These are phyloP conservation scores for Nematopogon swammerdamellus DNA, from an alignment of 2,888 invertebrate species.

Conservation along the genomic window DNA sequence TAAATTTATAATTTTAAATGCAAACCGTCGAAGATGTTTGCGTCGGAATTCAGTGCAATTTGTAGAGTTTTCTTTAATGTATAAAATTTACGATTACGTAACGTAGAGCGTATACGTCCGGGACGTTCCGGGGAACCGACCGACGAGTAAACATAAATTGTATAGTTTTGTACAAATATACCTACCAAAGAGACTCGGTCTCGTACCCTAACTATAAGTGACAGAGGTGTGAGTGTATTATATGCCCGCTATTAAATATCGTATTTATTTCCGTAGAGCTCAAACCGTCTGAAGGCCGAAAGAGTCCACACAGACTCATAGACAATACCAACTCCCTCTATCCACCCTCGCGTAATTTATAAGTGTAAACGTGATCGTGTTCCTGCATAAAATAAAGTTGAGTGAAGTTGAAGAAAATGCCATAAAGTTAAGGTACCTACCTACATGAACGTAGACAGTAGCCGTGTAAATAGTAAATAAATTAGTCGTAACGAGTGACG, in stretches of 20 bases:
- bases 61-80: constrained; percentile 55
- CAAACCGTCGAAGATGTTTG: constrained; percentile 48
- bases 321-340: not conserved
- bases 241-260: constrained; percentile 22
- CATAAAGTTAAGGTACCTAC: constrained; percentile 56
- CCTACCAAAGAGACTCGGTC: constrained; percentile 60
- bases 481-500: constrained; percentile 29
- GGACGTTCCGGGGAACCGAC: constrained; percentile 9
- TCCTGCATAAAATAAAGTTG: constrained; percentile 50
- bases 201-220: constrained; percentile 54
- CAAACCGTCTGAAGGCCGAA: not conserved
- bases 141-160: constrained; percentile 33
- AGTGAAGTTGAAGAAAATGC: constrained; percentile 57
- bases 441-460: constrained; percentile 43
- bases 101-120: constrained; percentile 34
- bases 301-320: not conserved
- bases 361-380: constrained; percentile 56
- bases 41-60: constrained; percentile 56
- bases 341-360: not conserved
- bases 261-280: not conserved
- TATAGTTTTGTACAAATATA: constrained; percentile 56
- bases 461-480: constrained; percentile 50
- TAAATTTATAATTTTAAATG: constrained; percentile 41
- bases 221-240: constrained; percentile 48
- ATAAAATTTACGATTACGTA: constrained; percentile 48